Evolutionary conservation across 2,797 vertebrate species (phyloP), one percentile per base, ranked within the genome.

Genomic region (Steatocranus sp.): DNA sequence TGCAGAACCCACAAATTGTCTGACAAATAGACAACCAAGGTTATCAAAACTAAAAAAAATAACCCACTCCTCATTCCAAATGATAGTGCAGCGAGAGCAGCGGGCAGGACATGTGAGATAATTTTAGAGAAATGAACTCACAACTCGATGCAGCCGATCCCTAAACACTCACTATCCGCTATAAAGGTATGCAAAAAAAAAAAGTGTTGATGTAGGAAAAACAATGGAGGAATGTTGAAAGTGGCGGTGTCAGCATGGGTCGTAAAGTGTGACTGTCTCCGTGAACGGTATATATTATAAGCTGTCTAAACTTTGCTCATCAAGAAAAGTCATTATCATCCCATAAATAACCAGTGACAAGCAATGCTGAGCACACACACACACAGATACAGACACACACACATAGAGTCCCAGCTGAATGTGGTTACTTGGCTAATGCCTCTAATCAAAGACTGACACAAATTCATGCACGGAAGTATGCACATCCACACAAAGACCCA

Each of bases 311-410:
- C 80, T 88, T 75, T 83, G 86, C 88, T 93, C 85, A 92, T 94
- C 87, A 87, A 93, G 80, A 90, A 89, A 91, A 92, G 88, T 87
- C 89, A 91, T 93, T 93, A 93, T 91, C 82, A 82, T 89, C 82
- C 79, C 91, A 93, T 95, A 95, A 96, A 94, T 95, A 94, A 94
- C 80, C 75, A 84, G 84, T 89, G 94, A 92, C 93, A 93, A 83
- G 88, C 78, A 78, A 81, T 93, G 92, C 92, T 93, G 92, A 92
- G 91, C 51, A 53, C 23, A 18, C 46, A 86, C 56, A 34, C 15
- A 41, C 36, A 43, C 8, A 27, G 89, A 90, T 91, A 91, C 87
- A 86, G 80, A 88, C 89, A 87, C 92, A 91, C 85, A 86, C 84
- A 87, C 91, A 90, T 90, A 86, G 83, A 81, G 84, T 78, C 86